Evolutionary conservation across 2,797 vertebrate species (phyloP).

Genomic region (Perodicticus potto): DNA sequence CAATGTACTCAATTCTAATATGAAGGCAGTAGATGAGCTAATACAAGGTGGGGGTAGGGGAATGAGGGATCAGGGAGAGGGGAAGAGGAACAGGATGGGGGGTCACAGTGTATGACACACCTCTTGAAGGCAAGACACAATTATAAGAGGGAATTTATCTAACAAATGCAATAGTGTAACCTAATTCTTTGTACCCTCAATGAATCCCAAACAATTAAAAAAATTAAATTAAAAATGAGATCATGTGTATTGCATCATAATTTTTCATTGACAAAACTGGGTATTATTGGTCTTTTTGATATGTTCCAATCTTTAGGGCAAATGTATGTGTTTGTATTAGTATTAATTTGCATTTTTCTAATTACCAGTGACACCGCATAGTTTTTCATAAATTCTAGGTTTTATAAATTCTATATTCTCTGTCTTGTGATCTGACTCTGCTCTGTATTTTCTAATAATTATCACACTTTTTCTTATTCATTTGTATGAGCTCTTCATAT

Average conservation of each 20-base stretch:
- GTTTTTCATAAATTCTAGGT: neutral
- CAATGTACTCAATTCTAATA: too few species aligned
- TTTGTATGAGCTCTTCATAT: conserved; percentile 5
- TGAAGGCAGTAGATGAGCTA: too few species aligned
- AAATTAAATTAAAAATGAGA: neutral
- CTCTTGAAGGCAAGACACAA: too few species aligned
- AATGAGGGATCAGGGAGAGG: too few species aligned
- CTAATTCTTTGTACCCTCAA: too few species aligned
- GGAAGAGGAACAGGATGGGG: neutral
- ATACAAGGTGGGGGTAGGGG: too few species aligned
- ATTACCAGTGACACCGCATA: neutral
- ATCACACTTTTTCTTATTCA: neutral
- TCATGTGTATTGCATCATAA: neutral
- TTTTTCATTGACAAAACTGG: neutral
- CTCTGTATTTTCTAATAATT: neutral
- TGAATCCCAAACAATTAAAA: too few species aligned
- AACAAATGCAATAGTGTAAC: too few species aligned
- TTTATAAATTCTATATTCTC: neutral
- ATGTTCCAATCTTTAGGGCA: neutral
- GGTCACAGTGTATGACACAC: too few species aligned
- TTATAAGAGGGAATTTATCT: too few species aligned
- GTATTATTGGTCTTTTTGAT: neutral
- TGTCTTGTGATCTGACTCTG: neutral
- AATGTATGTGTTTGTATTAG: neutral
- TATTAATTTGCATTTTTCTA: conserved; percentile 18